Evolutionary conservation across 2,797 vertebrate genomes (phyloP).

Genomic region (Gymnoscopelus braueri): DNA sequence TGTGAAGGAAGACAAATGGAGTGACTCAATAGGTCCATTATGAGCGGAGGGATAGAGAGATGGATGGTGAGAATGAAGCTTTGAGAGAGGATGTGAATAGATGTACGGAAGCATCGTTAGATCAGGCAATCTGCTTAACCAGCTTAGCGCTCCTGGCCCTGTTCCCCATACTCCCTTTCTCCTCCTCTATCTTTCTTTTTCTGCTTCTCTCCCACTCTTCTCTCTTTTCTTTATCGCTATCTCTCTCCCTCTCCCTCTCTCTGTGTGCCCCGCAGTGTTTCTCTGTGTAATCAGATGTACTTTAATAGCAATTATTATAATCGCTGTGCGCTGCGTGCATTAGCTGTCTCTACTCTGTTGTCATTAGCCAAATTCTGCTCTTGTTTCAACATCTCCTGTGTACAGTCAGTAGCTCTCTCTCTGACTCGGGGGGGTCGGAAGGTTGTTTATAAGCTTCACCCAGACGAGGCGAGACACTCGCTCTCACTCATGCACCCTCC

Average conservation of each 20-base stretch:
- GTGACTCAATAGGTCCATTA: slow-evolving; percentile 73
- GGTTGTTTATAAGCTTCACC: slow-evolving; percentile 44
- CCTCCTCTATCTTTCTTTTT: slow-evolving; percentile 12
- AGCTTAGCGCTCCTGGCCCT: slow-evolving; percentile 62
- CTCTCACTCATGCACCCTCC: slow-evolving; percentile 25
- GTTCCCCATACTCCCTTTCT: slow-evolving; percentile 33
- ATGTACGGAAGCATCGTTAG: slow-evolving; percentile 59
- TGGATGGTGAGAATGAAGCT: slow-evolving; percentile 60
- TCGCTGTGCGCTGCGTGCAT: slow-evolving; percentile 57
- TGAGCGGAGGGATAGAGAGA: slow-evolving; percentile 50
- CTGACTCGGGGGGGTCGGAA: slow-evolving; percentile 32
- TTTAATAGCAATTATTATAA: slow-evolving; percentile 56
- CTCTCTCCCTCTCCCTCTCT: slow-evolving; percentile 27
- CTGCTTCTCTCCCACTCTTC: background rate
- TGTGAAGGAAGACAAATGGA: slow-evolving; percentile 71
- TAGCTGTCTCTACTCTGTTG: slow-evolving; percentile 49
- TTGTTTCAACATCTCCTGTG: slow-evolving; percentile 32
- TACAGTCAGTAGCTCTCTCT: slow-evolving; percentile 10
- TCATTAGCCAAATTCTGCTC: slow-evolving; percentile 48
- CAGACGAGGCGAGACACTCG: slow-evolving; percentile 25
- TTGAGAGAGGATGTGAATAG: slow-evolving; percentile 70
- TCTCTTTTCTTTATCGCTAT: slow-evolving; percentile 14
- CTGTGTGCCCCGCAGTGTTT: background rate
- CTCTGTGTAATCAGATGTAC: slow-evolving; percentile 52
- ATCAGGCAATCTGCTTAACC: slow-evolving; percentile 67